Base-by-base conservation (phyloP, 2,888 invertebrate genomes). In the Sinhomidia bicolor region DNA sequence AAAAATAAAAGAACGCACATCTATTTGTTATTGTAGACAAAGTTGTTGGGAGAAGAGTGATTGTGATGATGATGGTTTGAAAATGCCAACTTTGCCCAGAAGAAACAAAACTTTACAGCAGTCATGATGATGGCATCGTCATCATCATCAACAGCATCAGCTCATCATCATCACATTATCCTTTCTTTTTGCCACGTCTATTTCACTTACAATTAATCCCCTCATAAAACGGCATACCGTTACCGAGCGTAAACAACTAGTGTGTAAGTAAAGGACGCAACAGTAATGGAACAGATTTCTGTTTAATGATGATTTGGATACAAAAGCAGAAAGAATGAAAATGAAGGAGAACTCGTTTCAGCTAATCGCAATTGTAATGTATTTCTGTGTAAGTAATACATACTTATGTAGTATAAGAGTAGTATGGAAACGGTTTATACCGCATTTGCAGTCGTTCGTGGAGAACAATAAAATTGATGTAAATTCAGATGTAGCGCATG, bases 161-260 rank as follows among this genome's bases (percentile, higher is more conserved):
- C 36, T 5, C 3, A 20, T 20, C 20, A 57, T 57, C 29, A 51
- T 29, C 51, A 78, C 14, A 6, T 14, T 41, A 20, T 71, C 71
- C 71, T 71, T 71, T 71, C 71, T 71, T 71, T 78, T 78, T 78
- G 29, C 76, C 51, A 78, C 76, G 76, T 54, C 51, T 54, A 78
- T 54, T 78, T 78, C 47, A 32, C 76, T 20, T 10, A 78, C 51
- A 78, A 78, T 78, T 32, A 78, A 54, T 78, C 32, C n/a, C 32
- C 76, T 78, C 76, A 23, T 78, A 78, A 78, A 78, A 78, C 54
- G 76, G 54, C 51, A 78, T 78, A 78, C 76, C 54, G 47, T 44
- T 47, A 47, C 47, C n/a, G 71, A 71, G n/a, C n/a, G n/a, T n/a
- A n/a, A 74, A 44, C 74, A 26, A 36, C 9, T 7, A 68, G 32